Evolutionary conservation across 2,888 invertebrate genomes (phyloP), one percentile per base, ranked within the genome.

Genomic region (Heliconius charithonia): DNA sequence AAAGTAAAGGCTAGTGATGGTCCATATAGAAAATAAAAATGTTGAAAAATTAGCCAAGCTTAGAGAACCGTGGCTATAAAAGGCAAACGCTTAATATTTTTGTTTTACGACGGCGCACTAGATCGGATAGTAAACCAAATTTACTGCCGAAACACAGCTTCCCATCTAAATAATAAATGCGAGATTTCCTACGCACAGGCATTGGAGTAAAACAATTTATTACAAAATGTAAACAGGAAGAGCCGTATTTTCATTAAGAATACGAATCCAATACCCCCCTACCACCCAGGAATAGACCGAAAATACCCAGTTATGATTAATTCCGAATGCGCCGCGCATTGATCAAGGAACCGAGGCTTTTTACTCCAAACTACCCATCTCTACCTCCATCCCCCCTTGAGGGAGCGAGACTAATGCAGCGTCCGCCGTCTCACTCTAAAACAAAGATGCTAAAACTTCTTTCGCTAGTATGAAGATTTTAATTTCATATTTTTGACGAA

Each of bases 361-460:
- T 94, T 94, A 94, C 94, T 94, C 88, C 89, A 93, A 95, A 94
- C 95, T 94, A 95, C 95, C 94, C 93, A 93, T 91, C 92, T 90
- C 91, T 88, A 84, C 88, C 90, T 86, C 81, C 84, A 84, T 85
- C 85, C 84, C 85, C 84, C 85, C 84, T 78, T 80, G 80, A 88
- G 84, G 86, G 93, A 94, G 92, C 89, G 92, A 91, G 94, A 94
- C 95, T 94, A 94, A 94, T 93, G 93, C 93, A 92, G 86, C 90
- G 89, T 89, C 89, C 86, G 88, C 92, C 87, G 86, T 95, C 95
- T 93, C 94, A 84, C 93, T 95, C 95, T 95, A 95, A 95, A 95
- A 95, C 95, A 95, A 95, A 95, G 95, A 95, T 95, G 95, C 95
- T 95, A 94, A 94, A 95, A 95, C 94, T 95, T 95, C 95, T 95